phyloP scores from a whole-genome alignment of 2,888 invertebrate species.

The Luperina testacea region DNA sequence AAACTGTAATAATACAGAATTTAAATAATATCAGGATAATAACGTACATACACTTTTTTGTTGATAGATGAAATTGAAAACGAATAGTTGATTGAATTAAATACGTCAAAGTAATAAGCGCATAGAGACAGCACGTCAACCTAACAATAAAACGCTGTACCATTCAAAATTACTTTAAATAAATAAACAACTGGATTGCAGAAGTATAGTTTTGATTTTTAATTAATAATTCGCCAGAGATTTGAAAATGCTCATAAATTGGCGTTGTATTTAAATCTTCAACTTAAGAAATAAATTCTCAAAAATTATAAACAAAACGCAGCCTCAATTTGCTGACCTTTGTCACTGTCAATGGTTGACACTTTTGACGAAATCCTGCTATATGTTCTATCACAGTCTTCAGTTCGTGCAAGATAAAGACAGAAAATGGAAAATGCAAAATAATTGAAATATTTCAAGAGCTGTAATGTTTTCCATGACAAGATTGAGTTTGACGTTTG shows the following conservation, averaged over 20 bases:
- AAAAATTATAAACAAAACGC: conserved; percentile 35
- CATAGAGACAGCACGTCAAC: not conserved
- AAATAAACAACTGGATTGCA: not conserved
- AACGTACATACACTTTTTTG: not conserved
- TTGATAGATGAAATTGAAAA: not conserved
- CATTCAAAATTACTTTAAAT: not conserved
- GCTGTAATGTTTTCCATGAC: conserved; percentile 12
- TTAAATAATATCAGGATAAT: not conserved
- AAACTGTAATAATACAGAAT: not conserved
- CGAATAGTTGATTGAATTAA: not conserved
- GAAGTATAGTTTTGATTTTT: not conserved
- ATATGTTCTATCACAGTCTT: not conserved
- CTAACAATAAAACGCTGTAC: conserved; percentile 24
- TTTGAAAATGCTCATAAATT: not conserved
- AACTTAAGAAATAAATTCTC: not conserved
- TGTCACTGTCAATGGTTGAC: conserved; percentile 7
- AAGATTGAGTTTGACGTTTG: conserved; percentile 20
- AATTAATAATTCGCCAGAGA: not conserved
- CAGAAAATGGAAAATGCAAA: not conserved
- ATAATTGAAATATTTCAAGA: not conserved
- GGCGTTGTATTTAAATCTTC: not conserved
- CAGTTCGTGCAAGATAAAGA: not conserved
- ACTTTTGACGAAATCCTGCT: not conserved
- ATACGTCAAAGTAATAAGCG: conserved; percentile 13
- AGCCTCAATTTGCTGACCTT: not conserved